Percentiles rank a stretch among this genome's conserved stretches.
Conservation (phyloP, 2,797 vertebrate species). For the Champsocephalus gunnari region DNA sequence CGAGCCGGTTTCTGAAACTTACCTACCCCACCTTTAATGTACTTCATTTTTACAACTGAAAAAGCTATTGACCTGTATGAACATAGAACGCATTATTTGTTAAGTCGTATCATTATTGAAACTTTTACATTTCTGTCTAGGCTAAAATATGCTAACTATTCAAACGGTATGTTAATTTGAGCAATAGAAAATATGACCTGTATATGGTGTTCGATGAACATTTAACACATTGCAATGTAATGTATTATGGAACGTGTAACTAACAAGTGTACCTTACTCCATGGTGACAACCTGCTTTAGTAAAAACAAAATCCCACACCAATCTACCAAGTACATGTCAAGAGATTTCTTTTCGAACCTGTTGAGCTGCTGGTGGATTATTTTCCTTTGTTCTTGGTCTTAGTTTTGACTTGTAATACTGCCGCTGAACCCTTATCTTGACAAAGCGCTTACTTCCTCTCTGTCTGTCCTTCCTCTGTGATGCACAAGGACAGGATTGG, state of each 20-base stretch:
- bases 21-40: neutral
- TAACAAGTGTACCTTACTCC: neutral
- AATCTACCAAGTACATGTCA: neutral
- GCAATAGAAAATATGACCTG: too few species aligned
- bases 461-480: slow-evolving; percentile 22
- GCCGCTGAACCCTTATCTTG: slow-evolving; percentile 4
- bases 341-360: neutral
- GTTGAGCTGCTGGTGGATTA: neutral
- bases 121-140: neutral
- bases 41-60: neutral
- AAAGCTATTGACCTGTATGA: neutral
- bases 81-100: neutral
- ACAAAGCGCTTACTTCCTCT: slow-evolving; percentile 19
- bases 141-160: neutral
- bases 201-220: too few species aligned
- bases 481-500: slow-evolving; percentile 30
- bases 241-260: too few species aligned
- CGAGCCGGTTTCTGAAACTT: too few species aligned
- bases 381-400: neutral
- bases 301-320: too few species aligned
- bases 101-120: neutral
- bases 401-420: slow-evolving; percentile 18
- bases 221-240: too few species aligned
- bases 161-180: too few species aligned
- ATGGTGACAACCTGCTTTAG: too few species aligned